phyloP scores from a whole-genome alignment of 2,797 vertebrate genomes.

The Lacerta viridis region DNA sequence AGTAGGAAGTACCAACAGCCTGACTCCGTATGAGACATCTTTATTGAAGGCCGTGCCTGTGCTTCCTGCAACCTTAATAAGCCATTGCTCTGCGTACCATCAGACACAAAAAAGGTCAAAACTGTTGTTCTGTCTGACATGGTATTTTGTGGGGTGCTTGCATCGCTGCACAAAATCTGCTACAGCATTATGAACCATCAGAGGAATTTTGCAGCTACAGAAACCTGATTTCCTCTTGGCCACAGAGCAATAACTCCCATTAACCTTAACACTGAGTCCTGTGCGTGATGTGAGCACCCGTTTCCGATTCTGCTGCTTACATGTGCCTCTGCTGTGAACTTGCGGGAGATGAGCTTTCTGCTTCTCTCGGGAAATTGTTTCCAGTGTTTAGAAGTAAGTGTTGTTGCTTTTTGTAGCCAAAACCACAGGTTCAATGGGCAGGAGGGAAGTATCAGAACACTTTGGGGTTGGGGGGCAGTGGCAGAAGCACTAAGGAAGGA shows the following conservation, averaged over 20 bases:
- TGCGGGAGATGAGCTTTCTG: not conserved
- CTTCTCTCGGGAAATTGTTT: not conserved
- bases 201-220: not conserved
- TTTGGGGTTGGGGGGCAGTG: too few species aligned
- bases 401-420: too few species aligned
- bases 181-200: not conserved
- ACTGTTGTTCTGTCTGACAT: not conserved
- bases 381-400: too few species aligned
- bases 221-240: slow-evolving; percentile 7
- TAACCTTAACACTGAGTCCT: not conserved
- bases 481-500: too few species aligned
- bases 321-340: not conserved
- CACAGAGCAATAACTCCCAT: slow-evolving; percentile 9
- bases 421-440: too few species aligned
- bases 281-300: not conserved
- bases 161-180: not conserved
- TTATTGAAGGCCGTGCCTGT: not conserved
- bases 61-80: not conserved
- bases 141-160: not conserved
- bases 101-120: not conserved
- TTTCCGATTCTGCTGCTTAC: not conserved
- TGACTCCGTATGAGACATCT: too few species aligned
- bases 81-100: not conserved
- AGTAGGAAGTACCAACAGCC: too few species aligned
- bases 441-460: too few species aligned